Conservation (phyloP, 2,113 vertebrate genomes). For the Sinocyclocheilus maitianheensis region DNA sequence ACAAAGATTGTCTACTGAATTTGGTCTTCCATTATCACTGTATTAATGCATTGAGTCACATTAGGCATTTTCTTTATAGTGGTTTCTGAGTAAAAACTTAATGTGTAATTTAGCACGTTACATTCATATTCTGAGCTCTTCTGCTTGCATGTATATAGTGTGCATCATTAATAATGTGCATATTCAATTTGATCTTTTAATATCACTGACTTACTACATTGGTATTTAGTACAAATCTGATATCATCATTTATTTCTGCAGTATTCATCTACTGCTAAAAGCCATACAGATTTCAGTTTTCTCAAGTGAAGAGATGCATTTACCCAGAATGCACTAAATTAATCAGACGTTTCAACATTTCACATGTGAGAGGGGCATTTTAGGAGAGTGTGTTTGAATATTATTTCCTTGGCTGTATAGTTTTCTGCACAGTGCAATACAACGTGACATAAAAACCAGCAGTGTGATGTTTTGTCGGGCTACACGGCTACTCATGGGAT, state of each 20-base stretch:
- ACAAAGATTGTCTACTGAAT: too few species aligned
- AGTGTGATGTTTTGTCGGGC: too few species aligned
- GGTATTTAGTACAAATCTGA: neutral
- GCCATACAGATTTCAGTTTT: neutral
- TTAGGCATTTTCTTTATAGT: too few species aligned
- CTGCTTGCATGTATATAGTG: too few species aligned
- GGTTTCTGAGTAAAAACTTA: too few species aligned
- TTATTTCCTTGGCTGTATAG: neutral
- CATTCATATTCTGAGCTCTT: too few species aligned
- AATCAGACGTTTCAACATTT: neutral
- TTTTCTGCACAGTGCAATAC: neutral
- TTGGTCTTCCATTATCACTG: too few species aligned
- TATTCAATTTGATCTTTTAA: neutral
- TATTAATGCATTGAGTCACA: too few species aligned
- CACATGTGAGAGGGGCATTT: too few species aligned
- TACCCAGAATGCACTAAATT: neutral
- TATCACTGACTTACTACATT: neutral
- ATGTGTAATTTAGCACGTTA: too few species aligned
- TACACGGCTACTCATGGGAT: neutral
- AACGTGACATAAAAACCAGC: neutral
- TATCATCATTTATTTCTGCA: neutral
- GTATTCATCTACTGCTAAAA: neutral
- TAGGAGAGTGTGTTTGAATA: neutral
- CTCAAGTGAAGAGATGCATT: neutral
- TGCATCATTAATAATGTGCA: too few species aligned